phyloP scores from a whole-genome alignment of 2,797 vertebrate species.

The Orientallactaga sibirica region DNA sequence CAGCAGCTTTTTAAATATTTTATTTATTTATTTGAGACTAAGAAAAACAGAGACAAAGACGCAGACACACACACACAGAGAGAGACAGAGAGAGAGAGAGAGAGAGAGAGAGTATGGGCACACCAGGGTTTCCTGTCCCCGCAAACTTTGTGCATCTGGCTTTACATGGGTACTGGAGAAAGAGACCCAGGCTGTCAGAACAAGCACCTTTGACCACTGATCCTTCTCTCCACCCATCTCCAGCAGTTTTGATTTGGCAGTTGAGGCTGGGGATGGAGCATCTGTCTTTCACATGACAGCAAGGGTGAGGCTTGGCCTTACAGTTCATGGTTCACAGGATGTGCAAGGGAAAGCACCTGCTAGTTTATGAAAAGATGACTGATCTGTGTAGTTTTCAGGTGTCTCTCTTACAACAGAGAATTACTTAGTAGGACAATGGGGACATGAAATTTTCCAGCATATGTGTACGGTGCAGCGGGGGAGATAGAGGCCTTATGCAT shows the following conservation, averaged over 20 bases:
- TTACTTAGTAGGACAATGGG: background rate
- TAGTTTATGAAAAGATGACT: background rate
- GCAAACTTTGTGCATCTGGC: too few species aligned
- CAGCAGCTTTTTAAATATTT: background rate
- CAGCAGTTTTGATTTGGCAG: background rate
- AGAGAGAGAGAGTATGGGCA: too few species aligned
- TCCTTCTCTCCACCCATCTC: too few species aligned
- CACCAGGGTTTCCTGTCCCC: too few species aligned
- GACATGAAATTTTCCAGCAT: background rate
- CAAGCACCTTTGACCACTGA: too few species aligned
- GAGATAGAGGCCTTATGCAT: background rate
- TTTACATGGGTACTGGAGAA: too few species aligned
- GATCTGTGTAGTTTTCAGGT: background rate
- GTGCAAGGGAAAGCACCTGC: background rate
- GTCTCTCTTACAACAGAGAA: conserved; percentile 1
- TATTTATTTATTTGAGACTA: too few species aligned
- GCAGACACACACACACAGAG: too few species aligned
- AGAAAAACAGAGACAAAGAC: too few species aligned
- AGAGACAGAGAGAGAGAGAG: too few species aligned
- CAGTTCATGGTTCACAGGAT: background rate
- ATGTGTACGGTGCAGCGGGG: fast-evolving
- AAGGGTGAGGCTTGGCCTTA: background rate
- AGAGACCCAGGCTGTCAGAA: too few species aligned
- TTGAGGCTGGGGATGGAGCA: background rate
- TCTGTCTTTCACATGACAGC: background rate